Conservation (phyloP, 2,888 invertebrate genomes). For the Sphaerophoria taeniata region DNA sequence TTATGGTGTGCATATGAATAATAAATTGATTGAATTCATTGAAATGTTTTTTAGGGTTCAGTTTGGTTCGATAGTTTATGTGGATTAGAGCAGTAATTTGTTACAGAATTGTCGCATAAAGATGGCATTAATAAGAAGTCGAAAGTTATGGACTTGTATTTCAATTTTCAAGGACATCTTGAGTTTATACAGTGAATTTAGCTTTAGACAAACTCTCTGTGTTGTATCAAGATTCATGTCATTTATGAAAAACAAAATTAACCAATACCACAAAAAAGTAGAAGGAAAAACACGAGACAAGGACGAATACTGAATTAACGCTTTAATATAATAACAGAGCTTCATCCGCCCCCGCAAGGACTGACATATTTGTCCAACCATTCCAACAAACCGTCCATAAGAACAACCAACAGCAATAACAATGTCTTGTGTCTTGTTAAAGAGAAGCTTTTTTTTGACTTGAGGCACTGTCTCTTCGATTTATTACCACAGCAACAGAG, state of each 20-base stretch:
- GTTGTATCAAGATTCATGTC: slow-evolving; percentile 40
- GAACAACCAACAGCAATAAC: not conserved
- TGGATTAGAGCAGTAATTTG: not conserved
- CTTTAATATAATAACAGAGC: slow-evolving; percentile 33
- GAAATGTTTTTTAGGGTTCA: not conserved
- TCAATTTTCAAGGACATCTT: too few relatives aligned
- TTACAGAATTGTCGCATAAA: slow-evolving; percentile 1
- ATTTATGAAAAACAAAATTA: slow-evolving; percentile 15
- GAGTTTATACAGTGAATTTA: too few relatives aligned
- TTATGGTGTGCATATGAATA: slow-evolving; percentile 13
- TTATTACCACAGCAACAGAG: slow-evolving; percentile 67
- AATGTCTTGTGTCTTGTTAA: not conserved
- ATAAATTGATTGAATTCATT: slow-evolving; percentile 33
- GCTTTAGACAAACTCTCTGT: too few relatives aligned
- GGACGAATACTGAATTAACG: slow-evolving; percentile 17
- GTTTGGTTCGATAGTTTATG: slow-evolving; percentile 8
- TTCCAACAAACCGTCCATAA: not conserved
- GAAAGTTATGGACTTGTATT: too few relatives aligned
- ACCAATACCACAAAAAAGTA: slow-evolving; percentile 9
- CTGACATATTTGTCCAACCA: not conserved
- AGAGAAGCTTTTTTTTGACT: slow-evolving; percentile 40
- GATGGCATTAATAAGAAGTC: not conserved
- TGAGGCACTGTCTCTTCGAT: slow-evolving; percentile 43
- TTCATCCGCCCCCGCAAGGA: slow-evolving; percentile 35
- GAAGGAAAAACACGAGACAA: slow-evolving; percentile 19